Base-by-base conservation (phyloP, 2,888 invertebrate genomes). In the Hedya salicella region DNA sequence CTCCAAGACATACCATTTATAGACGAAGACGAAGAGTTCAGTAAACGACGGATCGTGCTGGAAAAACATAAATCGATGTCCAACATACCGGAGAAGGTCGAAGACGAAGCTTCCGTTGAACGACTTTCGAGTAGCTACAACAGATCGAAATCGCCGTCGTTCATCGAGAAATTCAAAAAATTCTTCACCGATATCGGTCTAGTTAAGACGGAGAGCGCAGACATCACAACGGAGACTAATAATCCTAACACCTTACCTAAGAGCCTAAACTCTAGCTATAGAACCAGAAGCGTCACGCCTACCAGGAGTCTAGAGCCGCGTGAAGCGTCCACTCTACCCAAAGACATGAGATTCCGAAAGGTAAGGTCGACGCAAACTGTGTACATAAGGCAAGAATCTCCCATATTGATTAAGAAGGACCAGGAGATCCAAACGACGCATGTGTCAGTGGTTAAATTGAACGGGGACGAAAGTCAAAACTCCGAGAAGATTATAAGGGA, bases 1-100 rank as follows among this genome's bases (percentile, higher is more conserved):
- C 77, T 91, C 0, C 91, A 92, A 78, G 92, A 92, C 57, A 90
- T 92, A 76, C 92, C 91, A 0, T 92, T 91, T 46, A 92, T 92
- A 64, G 92, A 92, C 46, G 92, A 91, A 17, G 87, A 88, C 5
- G 91, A 91, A 0, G 90, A 91, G 11, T 77, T 76, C 57, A 79
- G 81, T 73, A 86, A 79, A 69, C 71, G 83, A 65, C 74, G 84
- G 2, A 83, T 82, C 30, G 75, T 87, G 68, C 72, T 88, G 60
- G 90, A 90, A 16, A 90, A 89, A 73, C 90, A 91, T 62, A 91
- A 90, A 71, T 89, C 89, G 68, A 90, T 88, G 78, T 88, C 91
- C 0, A 91, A 92, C 53, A 91, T 92, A 72, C 91, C 92, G 0
- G 91, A 89, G 25, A 78, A 77, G 52, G 85, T 91, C 11, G 90